Percentiles rank a stretch among this genome's conserved stretches.
These are phyloP conservation scores for Pomatorhinus ruficollis DNA, from an alignment of 2,113 vertebrate species.

Conservation along the genomic window DNA sequence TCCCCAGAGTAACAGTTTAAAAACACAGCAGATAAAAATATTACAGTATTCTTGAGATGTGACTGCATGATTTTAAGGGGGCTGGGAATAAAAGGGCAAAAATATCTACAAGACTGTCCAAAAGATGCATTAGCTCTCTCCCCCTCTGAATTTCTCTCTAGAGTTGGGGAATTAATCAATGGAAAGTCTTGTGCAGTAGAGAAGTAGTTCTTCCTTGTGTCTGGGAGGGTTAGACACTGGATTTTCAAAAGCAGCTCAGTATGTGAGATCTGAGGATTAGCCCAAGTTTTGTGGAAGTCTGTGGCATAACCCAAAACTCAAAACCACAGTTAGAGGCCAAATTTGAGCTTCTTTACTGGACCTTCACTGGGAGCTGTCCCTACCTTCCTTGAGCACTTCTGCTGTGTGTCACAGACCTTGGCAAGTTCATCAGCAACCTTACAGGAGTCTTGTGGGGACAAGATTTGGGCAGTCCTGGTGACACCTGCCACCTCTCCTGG, in stretches of 20 bases:
- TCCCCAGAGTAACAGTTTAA: neutral
- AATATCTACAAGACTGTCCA: neutral
- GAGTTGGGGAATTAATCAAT: neutral
- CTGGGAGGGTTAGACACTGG: neutral
- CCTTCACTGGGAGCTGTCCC: neutral
- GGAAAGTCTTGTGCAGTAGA: neutral
- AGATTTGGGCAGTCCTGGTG: neutral
- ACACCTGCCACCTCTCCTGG: neutral
- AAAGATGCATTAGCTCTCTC: neutral
- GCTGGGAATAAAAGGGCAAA: neutral
- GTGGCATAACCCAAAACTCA: neutral
- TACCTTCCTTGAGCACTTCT: neutral
- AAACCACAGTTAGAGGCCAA: neutral
- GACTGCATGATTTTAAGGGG: neutral
- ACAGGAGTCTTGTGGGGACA: neutral
- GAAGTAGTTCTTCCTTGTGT: neutral
- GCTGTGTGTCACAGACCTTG: neutral
- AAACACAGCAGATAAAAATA: neutral
- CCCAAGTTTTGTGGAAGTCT: neutral
- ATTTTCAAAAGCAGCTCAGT: neutral
- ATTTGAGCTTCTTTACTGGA: neutral
- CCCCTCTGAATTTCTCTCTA: neutral
- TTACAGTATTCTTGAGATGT: neutral
- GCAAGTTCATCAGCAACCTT: fast-evolving
- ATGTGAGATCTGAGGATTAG: neutral